Percentiles rank a stretch among this genome's conserved stretches.
Evolutionary conservation across 1,140 invertebrate species (phyloP).

Genomic region (Hylaeus anthracinus): DNA sequence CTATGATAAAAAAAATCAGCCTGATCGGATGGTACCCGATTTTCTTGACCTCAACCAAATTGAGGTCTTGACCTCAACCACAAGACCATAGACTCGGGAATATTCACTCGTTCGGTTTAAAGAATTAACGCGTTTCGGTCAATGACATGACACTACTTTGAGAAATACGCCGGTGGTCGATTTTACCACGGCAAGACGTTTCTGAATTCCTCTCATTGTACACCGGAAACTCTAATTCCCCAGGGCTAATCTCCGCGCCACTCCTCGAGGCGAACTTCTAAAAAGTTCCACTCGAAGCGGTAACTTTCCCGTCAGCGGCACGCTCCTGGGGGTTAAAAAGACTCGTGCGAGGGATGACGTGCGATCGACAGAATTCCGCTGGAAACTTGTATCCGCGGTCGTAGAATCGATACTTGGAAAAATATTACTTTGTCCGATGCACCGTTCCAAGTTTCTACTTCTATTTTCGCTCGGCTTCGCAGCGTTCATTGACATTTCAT

Average conservation of each 20-base stretch:
- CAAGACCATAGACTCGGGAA: too few species aligned
- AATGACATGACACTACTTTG: too few species aligned
- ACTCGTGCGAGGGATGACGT: slow-evolving; percentile 49
- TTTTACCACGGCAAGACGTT: slow-evolving; percentile 48
- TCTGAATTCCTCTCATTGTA: slow-evolving; percentile 63
- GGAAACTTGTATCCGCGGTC: slow-evolving; percentile 46
- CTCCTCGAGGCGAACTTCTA: slow-evolving; percentile 54
- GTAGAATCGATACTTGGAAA: slow-evolving; percentile 55
- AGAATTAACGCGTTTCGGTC: not conserved
- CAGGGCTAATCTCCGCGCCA: slow-evolving; percentile 59
- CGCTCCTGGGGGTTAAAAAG: slow-evolving; percentile 55
- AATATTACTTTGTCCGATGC: slow-evolving; percentile 49
- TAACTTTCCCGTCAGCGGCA: slow-evolving; percentile 64
- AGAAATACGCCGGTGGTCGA: slow-evolving; percentile 29
- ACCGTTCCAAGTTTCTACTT: slow-evolving; percentile 17
- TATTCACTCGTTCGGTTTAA: not conserved
- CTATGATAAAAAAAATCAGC: too few species aligned
- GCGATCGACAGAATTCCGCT: slow-evolving; percentile 56
- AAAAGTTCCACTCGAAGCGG: slow-evolving; percentile 59
- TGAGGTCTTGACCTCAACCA: too few species aligned
- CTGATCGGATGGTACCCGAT: too few species aligned
- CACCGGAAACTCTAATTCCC: slow-evolving; percentile 61
- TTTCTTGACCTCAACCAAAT: too few species aligned
- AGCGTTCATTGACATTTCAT: slow-evolving; percentile 13
- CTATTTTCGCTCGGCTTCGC: slow-evolving; percentile 23